phyloP scores from a whole-genome alignment of 35 echinoderm and acorn worm species.

The Ptychodera flava region DNA sequence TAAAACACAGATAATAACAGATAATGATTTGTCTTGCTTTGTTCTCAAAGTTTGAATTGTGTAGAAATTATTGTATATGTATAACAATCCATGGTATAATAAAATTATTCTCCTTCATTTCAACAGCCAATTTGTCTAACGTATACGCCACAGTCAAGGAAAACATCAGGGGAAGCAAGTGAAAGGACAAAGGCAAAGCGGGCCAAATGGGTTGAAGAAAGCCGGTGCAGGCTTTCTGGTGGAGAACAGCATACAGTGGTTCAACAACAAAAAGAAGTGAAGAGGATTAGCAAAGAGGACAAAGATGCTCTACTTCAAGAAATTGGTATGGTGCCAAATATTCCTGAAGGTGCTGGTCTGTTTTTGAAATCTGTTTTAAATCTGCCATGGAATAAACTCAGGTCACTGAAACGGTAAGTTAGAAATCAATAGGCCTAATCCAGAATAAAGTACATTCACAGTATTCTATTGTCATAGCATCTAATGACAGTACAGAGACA shows the following conservation, averaged over 20 bases:
- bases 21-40: no score
- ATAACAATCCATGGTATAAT: not conserved
- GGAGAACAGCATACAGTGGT: not conserved
- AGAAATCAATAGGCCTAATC: no score
- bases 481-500: no score
- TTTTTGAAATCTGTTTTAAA: not conserved
- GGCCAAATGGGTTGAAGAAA: not conserved
- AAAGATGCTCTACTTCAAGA: not conserved
- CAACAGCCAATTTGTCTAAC: not conserved
- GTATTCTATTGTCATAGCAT: no score
- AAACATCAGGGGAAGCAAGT: not conserved
- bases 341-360: not conserved
- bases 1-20: no score
- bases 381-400: not conserved
- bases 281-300: not conserved
- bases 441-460: no score
- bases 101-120: not conserved
- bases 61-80: no score
- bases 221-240: not conserved
- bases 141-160: not conserved
- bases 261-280: not conserved
- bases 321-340: not conserved
- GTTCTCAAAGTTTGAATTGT: no score
- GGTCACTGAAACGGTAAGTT: not conserved
- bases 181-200: not conserved